Base-by-base conservation (phyloP, 1,140 invertebrate genomes). In the Drosophila gunungcola region DNA sequence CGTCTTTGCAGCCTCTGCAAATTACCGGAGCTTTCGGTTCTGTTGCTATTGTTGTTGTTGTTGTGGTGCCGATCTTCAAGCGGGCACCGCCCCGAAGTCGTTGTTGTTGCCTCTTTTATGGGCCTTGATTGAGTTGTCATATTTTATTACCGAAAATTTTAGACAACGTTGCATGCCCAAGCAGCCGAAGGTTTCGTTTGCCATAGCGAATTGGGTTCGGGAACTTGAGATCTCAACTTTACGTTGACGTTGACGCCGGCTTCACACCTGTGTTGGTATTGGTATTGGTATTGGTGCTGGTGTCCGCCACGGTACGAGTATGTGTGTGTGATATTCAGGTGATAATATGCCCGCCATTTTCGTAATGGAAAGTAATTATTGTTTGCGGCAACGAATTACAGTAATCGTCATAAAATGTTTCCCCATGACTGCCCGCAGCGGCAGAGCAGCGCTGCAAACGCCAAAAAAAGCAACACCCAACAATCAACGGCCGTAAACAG, bases 291-390 rank as follows among this genome's bases (percentile, higher is more conserved):
- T 62, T 62, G 67, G 64, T 64, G 49, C 32, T 54, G 16, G 21
- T 46, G 21, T 38, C 10, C 1, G 36, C 9, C 9, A 29, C 43
- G 48, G 36, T 64, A 11, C 34, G 11, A 43, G 39, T 53, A 32
- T 80, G 73, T 84, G 69, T 84, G 69, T 89, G 84, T 89, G 90
- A 91, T 91, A 89, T 89, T 91, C 90, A 91, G 90, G 90, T 91
- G 90, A 91, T 91, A 91, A 91, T 91, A 91, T 91, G 90, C 90
- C 90, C 90, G 86, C 90, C 90, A 91, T 91, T 91, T 91, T 91
- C 86, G 86, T 91, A 91, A 91, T 91, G 90, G 90, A 91, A 91
- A 91, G 90, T 91, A 91, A 91, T 91, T 91, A 90, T 91, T 91
- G 90, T 91, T 89, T 91, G 90, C 84, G 80, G 90, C 78, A 90